phyloP scores from a whole-genome alignment of 2,888 invertebrate species.

The Candidula unifasciata region DNA sequence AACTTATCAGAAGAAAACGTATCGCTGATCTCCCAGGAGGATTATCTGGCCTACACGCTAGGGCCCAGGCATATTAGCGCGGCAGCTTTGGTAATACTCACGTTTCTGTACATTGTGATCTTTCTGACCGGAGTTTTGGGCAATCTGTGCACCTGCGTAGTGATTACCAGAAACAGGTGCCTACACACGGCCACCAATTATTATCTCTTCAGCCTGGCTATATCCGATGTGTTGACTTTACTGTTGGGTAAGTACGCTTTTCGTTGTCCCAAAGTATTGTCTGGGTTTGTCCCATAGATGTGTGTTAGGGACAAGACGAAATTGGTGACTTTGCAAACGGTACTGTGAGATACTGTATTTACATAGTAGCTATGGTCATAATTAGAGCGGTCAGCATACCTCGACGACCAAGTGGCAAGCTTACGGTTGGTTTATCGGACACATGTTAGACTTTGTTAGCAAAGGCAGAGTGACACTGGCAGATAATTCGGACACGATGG shows the following conservation, averaged over 20 bases:
- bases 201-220: conserved; percentile 90
- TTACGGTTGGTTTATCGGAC: too few species aligned
- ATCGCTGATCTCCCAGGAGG: conserved; percentile 30
- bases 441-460: too few species aligned
- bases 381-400: too few species aligned
- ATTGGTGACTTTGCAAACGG: too few species aligned
- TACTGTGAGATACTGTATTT: too few species aligned
- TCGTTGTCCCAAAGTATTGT: too few species aligned
- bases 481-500: too few species aligned
- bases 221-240: conserved; percentile 88
- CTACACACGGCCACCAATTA: conserved; percentile 82
- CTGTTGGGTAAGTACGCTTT: conserved; percentile 81
- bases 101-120: conserved; percentile 66
- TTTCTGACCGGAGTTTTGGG: conserved; percentile 72
- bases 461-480: too few species aligned
- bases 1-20: conserved; percentile 43
- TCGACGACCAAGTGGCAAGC: too few species aligned
- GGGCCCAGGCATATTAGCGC: conserved; percentile 54
- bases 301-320: too few species aligned
- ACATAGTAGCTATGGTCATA: too few species aligned
- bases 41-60: conserved; percentile 28
- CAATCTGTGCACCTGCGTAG: conserved; percentile 71
- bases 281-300: too few species aligned
- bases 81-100: conserved; percentile 65
- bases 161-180: conserved; percentile 69